A percentile compares a stretch with the other conserved stretches of the same genome.
These are phyloP conservation scores for Takifugu flavidus DNA, from an alignment of 2,113 vertebrate genomes.

Conservation along the genomic window DNA sequence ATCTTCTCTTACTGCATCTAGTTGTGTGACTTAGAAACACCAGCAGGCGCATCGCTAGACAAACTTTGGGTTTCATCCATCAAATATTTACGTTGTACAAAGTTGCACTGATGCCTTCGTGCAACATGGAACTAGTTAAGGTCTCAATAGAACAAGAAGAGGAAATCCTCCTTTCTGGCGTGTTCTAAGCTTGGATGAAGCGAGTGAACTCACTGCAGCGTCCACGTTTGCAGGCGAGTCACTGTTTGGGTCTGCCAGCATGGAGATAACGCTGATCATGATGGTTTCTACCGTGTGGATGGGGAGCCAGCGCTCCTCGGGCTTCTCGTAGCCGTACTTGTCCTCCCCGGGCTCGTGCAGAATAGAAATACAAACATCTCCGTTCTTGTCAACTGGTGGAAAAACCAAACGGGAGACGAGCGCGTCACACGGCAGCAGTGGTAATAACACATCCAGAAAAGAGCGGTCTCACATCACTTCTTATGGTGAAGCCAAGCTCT, in stretches of 20 bases:
- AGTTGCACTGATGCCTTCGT: no score
- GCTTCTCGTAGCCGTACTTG: slow-evolving; percentile 98
- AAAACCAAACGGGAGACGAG: neutral
- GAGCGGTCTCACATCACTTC: no score
- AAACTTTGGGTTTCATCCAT: no score
- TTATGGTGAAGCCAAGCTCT: no score
- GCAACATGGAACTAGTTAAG: no score
- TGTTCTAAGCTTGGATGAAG: no score
- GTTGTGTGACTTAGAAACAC: no score
- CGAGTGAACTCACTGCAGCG: slow-evolving; percentile 85
- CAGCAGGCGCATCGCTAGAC: no score
- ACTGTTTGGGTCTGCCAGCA: slow-evolving; percentile 98
- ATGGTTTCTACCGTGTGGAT: slow-evolving; percentile 99
- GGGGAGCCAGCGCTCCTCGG: slow-evolving; percentile 97
- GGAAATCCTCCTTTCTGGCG: no score
- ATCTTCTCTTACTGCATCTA: no score
- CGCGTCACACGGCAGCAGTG: neutral
- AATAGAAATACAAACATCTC: slow-evolving; percentile 99
- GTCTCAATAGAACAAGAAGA: no score
- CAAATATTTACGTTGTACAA: no score
- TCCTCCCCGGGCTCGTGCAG: slow-evolving; percentile 98
- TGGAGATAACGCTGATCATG: slow-evolving; percentile 99
- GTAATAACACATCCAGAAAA: neutral
- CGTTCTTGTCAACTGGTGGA: slow-evolving; percentile 94
- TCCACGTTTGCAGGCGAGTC: slow-evolving; percentile 98